Percentiles rank a stretch among this genome's conserved stretches.
Conservation (phyloP, 2,113 vertebrate species). For the Thomomys bottae region DNA sequence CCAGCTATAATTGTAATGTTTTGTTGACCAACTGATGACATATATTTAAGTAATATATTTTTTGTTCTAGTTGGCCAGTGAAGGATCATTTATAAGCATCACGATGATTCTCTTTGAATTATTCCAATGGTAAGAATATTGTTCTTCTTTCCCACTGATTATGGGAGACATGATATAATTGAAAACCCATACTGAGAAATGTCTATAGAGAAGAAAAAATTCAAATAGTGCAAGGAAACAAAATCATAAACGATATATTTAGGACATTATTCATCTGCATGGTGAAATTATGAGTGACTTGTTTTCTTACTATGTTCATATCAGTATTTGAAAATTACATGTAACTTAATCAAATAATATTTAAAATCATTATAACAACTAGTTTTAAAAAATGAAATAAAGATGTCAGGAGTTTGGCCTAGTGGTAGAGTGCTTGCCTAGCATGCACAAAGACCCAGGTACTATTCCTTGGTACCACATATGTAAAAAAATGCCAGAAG, state of each 20-base stretch:
- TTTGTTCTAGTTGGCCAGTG: neutral
- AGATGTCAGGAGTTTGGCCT: no score
- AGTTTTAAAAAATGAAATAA: neutral
- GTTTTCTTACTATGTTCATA: conserved; percentile 8
- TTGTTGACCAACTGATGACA: conserved; percentile 11
- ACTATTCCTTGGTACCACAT: no score
- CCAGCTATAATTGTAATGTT: neutral
- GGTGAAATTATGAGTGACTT: neutral
- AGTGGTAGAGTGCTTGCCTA: no score
- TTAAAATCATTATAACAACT: conserved; percentile 1
- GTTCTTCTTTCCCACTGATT: conserved; percentile 8
- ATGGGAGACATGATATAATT: neutral
- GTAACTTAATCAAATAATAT: neutral
- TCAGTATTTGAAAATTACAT: neutral
- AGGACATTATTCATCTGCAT: neutral
- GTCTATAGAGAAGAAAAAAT: neutral
- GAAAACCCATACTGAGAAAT: conserved; percentile 37
- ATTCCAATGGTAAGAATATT: conserved; percentile 13
- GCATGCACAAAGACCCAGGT: no score
- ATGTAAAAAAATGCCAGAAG: no score
- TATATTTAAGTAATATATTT: neutral
- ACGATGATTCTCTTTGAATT: neutral
- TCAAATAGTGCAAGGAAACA: neutral
- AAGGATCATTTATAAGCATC: conserved; percentile 7
- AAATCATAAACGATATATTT: conserved; percentile 16